Conservation (phyloP, 1,140 invertebrate genomes). For the Plutomurus gul region DNA sequence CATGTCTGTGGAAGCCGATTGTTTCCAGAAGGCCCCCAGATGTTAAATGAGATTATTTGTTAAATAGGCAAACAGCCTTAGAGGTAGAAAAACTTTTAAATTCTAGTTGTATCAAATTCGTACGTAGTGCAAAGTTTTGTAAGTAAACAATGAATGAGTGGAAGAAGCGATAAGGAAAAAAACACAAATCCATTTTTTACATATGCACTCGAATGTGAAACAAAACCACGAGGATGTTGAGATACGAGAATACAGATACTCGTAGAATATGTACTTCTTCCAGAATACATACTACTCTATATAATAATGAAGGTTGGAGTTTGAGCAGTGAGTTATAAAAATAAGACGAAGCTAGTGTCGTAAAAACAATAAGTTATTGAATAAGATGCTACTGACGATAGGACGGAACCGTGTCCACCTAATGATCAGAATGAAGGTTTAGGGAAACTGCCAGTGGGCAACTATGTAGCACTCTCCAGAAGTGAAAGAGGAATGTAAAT, state of each 20-base stretch:
- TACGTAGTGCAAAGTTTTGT: neutral
- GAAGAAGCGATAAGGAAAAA: neutral
- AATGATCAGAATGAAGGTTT: slow-evolving; percentile 3
- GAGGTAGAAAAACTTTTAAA: neutral
- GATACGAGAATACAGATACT: no score
- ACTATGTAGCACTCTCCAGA: no score
- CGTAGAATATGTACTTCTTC: no score
- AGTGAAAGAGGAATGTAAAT: no score
- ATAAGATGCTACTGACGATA: neutral
- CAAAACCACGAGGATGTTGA: no score
- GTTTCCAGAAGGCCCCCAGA: neutral
- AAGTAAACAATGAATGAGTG: neutral
- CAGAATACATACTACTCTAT: neutral
- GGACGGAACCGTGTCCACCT: neutral
- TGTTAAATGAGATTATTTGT: neutral
- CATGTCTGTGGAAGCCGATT: neutral
- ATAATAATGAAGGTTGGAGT: neutral
- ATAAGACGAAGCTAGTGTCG: neutral
- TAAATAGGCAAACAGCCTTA: slow-evolving; percentile 5
- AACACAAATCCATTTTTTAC: no score
- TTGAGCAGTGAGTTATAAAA: neutral
- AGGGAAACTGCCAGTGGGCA: no score
- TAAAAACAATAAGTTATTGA: neutral
- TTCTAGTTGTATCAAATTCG: no score
- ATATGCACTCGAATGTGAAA: neutral